Evolutionary conservation across 1,140 invertebrate species (phyloP).

Genomic region (Probaryconus sp.): DNA sequence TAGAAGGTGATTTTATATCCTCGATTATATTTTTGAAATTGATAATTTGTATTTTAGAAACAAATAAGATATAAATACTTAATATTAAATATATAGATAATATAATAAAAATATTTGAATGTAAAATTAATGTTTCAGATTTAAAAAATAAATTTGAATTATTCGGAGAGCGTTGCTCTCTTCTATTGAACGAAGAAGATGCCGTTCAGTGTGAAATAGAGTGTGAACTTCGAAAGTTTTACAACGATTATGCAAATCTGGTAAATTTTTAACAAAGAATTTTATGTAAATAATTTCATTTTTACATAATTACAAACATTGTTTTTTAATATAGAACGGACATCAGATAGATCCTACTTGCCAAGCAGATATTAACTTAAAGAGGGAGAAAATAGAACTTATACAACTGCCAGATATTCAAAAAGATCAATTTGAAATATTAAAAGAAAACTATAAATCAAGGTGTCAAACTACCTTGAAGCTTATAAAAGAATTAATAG

Average conservation of each 20-base stretch:
- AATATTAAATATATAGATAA: too few relatives aligned
- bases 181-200: slow-evolving; percentile 53
- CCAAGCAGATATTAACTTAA: slow-evolving; percentile 52
- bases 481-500: slow-evolving; percentile 66
- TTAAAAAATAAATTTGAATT: slow-evolving; percentile 36
- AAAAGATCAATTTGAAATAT: slow-evolving; percentile 64
- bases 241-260: slow-evolving; percentile 43
- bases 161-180: slow-evolving; percentile 47
- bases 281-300: neutral
- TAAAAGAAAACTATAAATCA: slow-evolving; percentile 66
- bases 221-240: slow-evolving; percentile 47
- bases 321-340: slow-evolving; percentile 35
- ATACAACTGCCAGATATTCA: slow-evolving; percentile 65
- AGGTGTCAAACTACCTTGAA: slow-evolving; percentile 68
- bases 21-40: too few relatives aligned
- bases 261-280: slow-evolving; percentile 20
- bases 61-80: too few relatives aligned
- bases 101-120: too few relatives aligned
- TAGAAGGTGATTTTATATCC: slow-evolving; percentile 63
- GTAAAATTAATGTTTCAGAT: slow-evolving; percentile 53
- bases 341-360: slow-evolving; percentile 60
- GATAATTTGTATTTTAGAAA: too few relatives aligned
- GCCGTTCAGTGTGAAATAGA: slow-evolving; percentile 48
- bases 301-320: neutral
- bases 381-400: slow-evolving; percentile 64